Conservation (phyloP, 2,113 vertebrate genomes). For the Clarias gariepinus region DNA sequence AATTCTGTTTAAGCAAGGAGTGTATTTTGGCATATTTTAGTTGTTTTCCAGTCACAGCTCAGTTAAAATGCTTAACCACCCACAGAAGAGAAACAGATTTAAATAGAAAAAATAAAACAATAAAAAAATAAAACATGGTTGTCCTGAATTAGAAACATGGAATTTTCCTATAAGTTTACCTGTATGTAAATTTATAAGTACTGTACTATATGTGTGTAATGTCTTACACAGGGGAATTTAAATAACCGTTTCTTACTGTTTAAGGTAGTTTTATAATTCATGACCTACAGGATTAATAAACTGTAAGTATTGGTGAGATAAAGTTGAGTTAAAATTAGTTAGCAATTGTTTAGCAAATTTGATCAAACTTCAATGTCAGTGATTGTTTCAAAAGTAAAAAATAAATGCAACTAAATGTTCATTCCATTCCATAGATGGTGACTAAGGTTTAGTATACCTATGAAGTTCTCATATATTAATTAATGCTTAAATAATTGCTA, state of each 20-base stretch:
- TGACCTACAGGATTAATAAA: background rate
- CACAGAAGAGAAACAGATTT: constrained; percentile 30
- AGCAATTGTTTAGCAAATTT: too few species aligned
- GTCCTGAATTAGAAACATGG: background rate
- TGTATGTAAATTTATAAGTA: background rate
- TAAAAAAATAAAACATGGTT: constrained; percentile 27
- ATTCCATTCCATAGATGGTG: background rate
- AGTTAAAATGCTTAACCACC: constrained; percentile 50
- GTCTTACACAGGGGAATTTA: background rate
- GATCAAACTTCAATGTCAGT: background rate
- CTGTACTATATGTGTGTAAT: background rate
- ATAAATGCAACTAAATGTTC: background rate
- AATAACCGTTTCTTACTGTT: background rate
- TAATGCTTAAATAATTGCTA: background rate
- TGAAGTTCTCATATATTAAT: background rate
- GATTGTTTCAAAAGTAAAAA: background rate
- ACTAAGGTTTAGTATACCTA: background rate
- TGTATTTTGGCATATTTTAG: constrained; percentile 47
- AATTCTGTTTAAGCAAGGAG: constrained; percentile 42
- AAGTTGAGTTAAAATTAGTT: background rate
- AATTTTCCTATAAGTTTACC: background rate
- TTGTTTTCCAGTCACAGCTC: constrained; percentile 55
- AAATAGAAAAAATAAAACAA: constrained; percentile 20
- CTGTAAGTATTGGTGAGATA: background rate
- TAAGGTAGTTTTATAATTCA: background rate